Percentiles rank a stretch among this genome's conserved stretches.
phyloP scores from a whole-genome alignment of 2,113 vertebrate species.

The Saccopteryx leptura region DNA sequence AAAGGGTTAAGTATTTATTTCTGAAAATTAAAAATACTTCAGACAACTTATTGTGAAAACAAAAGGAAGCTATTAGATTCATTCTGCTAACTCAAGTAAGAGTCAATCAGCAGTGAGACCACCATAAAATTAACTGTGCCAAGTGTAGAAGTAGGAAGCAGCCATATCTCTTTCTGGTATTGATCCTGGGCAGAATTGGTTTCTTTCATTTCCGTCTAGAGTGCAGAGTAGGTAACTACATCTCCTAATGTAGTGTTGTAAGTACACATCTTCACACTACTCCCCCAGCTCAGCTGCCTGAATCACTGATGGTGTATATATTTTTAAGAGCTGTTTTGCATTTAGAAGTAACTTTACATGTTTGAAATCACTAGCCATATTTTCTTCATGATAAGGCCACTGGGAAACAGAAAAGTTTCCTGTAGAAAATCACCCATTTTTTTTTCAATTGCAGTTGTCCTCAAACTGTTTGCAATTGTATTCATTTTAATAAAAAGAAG shows the following conservation, averaged over 20 bases:
- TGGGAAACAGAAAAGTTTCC: constrained; percentile 55
- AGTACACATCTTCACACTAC: neutral
- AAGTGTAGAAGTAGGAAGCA: constrained; percentile 64
- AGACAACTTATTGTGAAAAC: constrained; percentile 58
- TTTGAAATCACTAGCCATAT: constrained; percentile 54
- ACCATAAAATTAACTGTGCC: constrained; percentile 64
- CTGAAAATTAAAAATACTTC: constrained; percentile 75
- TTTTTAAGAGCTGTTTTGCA: constrained; percentile 33
- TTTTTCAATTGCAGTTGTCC: constrained; percentile 30
- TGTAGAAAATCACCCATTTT: constrained; percentile 59
- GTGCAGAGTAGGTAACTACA: constrained; percentile 5
- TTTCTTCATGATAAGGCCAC: constrained; percentile 46
- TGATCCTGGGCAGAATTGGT: constrained; percentile 70
- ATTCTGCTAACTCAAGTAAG: constrained; percentile 47
- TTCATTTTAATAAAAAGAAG: constrained; percentile 37
- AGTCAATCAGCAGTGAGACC: constrained; percentile 47
- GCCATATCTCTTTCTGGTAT: constrained; percentile 60
- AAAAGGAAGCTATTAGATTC: constrained; percentile 65
- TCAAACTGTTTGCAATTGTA: neutral
- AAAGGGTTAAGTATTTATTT: constrained; percentile 69
- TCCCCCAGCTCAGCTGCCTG: constrained; percentile 14
- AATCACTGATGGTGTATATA: constrained; percentile 49
- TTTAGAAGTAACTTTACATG: constrained; percentile 52
- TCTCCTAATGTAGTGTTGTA: neutral
- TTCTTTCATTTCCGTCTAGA: constrained; percentile 48